phyloP scores from a whole-genome alignment of 2,113 vertebrate species.

The Myiagra hebetior region DNA sequence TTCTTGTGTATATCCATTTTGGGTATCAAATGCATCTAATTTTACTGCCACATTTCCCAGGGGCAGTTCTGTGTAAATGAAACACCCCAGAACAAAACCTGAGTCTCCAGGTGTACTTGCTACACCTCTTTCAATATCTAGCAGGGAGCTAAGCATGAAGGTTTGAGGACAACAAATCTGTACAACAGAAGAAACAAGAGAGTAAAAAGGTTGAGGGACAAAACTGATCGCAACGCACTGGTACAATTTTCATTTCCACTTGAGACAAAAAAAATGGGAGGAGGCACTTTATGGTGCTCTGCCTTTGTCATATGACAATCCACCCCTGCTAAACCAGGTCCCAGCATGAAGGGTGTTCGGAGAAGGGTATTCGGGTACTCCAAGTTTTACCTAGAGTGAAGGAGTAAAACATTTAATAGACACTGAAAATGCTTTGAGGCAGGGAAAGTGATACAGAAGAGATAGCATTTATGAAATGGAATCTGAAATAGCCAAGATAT shows the following conservation, averaged over 20 bases:
- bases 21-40: neutral
- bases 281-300: neutral
- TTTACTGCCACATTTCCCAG: neutral
- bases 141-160: neutral
- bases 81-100: neutral
- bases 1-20: neutral
- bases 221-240: neutral
- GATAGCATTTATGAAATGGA: neutral
- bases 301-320: neutral
- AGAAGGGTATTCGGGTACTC: neutral
- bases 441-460: neutral
- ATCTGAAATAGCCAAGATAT: neutral
- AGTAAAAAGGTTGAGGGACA: neutral
- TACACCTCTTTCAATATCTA: neutral
- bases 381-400: neutral
- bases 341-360: neutral
- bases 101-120: neutral
- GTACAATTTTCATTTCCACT: neutral
- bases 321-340: neutral
- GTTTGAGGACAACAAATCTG: neutral
- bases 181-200: neutral
- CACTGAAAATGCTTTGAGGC: neutral
- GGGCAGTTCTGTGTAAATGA: neutral
- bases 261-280: neutral
- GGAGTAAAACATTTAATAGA: neutral